Base-by-base conservation (phyloP, 2,888 invertebrate genomes). In the Machimus atricapillus region DNA sequence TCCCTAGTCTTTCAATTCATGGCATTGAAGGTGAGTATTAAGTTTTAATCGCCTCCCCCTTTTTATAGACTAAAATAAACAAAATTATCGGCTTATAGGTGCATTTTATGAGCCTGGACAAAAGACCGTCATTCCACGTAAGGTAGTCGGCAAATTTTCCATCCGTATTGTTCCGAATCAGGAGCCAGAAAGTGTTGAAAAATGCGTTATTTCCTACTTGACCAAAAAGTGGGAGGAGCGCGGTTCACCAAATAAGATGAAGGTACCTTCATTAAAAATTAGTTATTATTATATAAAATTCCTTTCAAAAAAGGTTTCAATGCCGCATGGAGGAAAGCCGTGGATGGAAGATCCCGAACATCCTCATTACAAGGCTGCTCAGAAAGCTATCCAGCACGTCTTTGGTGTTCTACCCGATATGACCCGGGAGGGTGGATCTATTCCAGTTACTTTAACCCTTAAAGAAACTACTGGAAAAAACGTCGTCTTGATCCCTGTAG, bases 121-220 rank as follows among this genome's bases (percentile, higher is more conserved):
- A 27, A 99, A 99, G 92, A 99, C 99, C 86, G 98, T 99, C 0
- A 99, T 98, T 90, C 98, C 98, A 0, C 94, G 96, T 77, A 97
- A 97, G 93, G 98, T 99, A 0, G 96, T 95, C 90, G 99, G 99
- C 31, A 99, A 99, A 93, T 99, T 99, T 93, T 99, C 99, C 0
- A 96, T 99, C 89, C 95, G 99, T 86, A 95, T 98, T 90, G 99
- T 99, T n/a, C 99, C 99, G 0, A 94, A 99, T 91, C 98, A 98
- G 94, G 94, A 95, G 85, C 98, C 98, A 0, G 95, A 95, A 4
- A 95, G 96, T 90, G 95, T 98, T n/a, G 96, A 96, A 89, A 94
- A 96, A 90, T 94, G 95, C 88, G 98, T 99, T 9, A 94, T 94
- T 58, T 94, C 95, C 83, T 96, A 97, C 92, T 90, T 99, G 83